Evolutionary conservation across 2,113 vertebrate species (phyloP), one percentile per base, ranked within the genome.

Genomic region (Syrrhaptes paradoxus): DNA sequence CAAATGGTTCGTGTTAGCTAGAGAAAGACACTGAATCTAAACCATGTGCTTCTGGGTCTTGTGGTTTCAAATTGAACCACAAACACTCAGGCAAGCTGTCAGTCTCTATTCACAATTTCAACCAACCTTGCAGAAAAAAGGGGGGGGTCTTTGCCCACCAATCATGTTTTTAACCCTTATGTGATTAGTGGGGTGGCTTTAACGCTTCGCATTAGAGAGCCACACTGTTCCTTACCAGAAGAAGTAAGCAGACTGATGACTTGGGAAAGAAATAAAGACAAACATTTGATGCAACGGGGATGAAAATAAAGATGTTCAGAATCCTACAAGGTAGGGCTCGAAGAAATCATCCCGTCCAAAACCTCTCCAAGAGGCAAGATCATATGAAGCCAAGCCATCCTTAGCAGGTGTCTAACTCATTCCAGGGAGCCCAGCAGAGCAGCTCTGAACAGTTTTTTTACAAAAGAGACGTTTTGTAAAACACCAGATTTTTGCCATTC

Each of bases 1-100:
- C 97, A 97, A 98, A 97, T 98, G 97, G 97, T 98, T 98, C 18
- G 57, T 83, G 97, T 98, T 98, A 98, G 95, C 95, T 70, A 45
- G 83, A 97, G 95, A 92, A 96, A 98, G 97, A 97, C 93, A 84
- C 66, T 80, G 96, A 97, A 97, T 98, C 34, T 72, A 97, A 98
- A 98, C 97, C 97, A 97, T 97, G 97, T 98, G 98, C 97, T 96
- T 65, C 96, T 90, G 95, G 95, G 90, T 94, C 93, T 95, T 97
- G 98, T 96, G 97, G 98, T 98, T 98, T 98, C 32, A 29, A 87
- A 95, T 73, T 82, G 97, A 97, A 97, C 97, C 97, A 87, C 97
- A 97, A 94, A 84, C 94, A 93, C 94, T 34, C 66, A 89, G 94
- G 93, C 95, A 80, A 92, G 90, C 96, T 98, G 97, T 97, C 97